Percentiles rank a stretch among this genome's conserved stretches.
Conservation (phyloP, 1,140 invertebrate genomes). For the Capitella teleta region DNA sequence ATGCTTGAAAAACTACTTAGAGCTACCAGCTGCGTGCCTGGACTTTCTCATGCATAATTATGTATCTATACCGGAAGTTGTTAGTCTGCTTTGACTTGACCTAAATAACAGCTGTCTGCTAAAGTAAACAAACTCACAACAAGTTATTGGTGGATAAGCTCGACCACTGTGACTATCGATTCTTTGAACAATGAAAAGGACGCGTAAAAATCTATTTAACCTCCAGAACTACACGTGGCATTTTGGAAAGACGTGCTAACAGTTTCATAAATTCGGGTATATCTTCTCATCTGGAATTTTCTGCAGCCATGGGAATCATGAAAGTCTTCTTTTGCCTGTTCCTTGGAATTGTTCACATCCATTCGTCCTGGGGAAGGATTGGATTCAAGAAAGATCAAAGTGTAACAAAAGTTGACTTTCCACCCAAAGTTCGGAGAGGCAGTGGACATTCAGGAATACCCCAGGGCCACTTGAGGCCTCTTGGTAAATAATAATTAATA, state of each 20-base stretch:
- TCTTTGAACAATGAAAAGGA: too few species aligned
- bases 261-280: neutral
- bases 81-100: too few species aligned
- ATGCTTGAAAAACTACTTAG: too few species aligned
- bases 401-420: constrained; percentile 23
- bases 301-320: neutral
- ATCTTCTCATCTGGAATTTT: neutral
- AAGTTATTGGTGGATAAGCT: too few species aligned
- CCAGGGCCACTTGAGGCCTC: constrained; percentile 27
- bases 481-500: constrained; percentile 20
- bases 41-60: too few species aligned
- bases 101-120: too few species aligned
- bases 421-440: constrained; percentile 17
- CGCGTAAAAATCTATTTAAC: neutral
- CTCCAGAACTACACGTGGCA: neutral
- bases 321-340: neutral
- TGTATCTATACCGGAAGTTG: too few species aligned
- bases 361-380: constrained; percentile 12
- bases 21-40: too few species aligned
- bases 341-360: neutral
- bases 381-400: constrained; percentile 30
- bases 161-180: too few species aligned
- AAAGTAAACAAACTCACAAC: too few species aligned
- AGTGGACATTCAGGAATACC: constrained; percentile 19
- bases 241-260: neutral